Evolutionary conservation across 2,888 invertebrate species (phyloP), one percentile per base, ranked within the genome.

Genomic region (Perizoma flavofasciatum): DNA sequence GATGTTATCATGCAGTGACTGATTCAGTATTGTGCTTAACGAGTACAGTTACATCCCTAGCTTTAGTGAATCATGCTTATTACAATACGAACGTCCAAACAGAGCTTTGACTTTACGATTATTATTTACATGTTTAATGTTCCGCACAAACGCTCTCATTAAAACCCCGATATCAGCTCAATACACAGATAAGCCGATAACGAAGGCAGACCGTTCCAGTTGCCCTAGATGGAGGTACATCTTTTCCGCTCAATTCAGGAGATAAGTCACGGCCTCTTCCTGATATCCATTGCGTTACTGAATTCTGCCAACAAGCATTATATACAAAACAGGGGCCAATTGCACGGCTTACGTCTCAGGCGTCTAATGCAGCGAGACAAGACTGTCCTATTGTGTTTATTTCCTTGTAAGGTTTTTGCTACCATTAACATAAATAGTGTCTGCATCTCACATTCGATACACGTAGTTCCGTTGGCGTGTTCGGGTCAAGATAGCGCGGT

Each of bases 351-450:
- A 78, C 79, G 82, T 83, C 85, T 82, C 79, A 79, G 81, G 82
- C 85, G 83, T 87, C 87, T 86, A 87, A 86, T 85, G 85, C 82
- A 84, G 81, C 82, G 77, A 87, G 88, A 88, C 87, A 85, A 84
- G 84, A 88, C 86, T 87, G 89, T 86, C 88, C 87, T 86, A 89
- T 88, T 88, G 89, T 88, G 88, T 88, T 88, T 86, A 87, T 88
- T 87, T 88, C 88, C 88, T 88, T 87, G 82, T 85, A 86, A 76
- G 87, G 86, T 83, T 87, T 88, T 87, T 86, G 86, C 85, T 86
- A 88, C 85, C 86, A 88, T 88, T 89, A 88, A 86, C 87, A 88
- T 89, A 88, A 88, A 88, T 84, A 85, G 84, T 86, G 78, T 81
- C 82, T 77, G 82, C 81, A 76, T 78, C 80, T 86, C 85, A 86